These are phyloP conservation scores for Hyles lineata DNA, from an alignment of 2,888 invertebrate species.

Conservation along the genomic window DNA sequence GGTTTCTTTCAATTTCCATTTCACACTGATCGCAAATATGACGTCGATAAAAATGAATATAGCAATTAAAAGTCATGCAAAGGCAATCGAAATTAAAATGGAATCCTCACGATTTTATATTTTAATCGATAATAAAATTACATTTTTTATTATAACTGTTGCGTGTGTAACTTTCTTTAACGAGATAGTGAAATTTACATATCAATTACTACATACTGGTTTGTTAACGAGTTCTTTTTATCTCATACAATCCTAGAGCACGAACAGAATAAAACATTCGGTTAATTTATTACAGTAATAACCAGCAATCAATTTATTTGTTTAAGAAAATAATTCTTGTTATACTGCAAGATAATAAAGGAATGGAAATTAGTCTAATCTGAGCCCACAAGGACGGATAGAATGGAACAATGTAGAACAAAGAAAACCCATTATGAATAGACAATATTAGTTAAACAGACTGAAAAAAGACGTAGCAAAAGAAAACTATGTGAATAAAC, in stretches of 20 bases:
- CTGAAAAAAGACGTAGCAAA: no score
- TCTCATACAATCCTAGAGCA: conserved; percentile 2
- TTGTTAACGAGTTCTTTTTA: conserved; percentile 18
- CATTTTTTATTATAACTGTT: conserved; percentile 16
- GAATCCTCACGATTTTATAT: conserved; percentile 1
- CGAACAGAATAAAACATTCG: no score
- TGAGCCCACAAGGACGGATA: no score
- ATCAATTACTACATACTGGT: conserved; percentile 17
- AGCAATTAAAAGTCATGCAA: conserved; percentile 8
- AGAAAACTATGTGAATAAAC: no score
- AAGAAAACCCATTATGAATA: no score
- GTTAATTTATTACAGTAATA: no score
- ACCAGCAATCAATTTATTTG: no score
- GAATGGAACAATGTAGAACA: no score
- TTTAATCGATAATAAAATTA: conserved; percentile 13
- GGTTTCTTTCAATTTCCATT: not conserved
- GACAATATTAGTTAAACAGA: no score
- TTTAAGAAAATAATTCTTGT: no score
- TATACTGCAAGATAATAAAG: no score
- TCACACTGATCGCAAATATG: not conserved
- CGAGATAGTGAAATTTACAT: conserved; percentile 23
- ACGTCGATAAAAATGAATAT: not conserved
- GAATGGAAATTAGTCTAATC: no score
- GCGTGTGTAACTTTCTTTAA: conserved; percentile 26
- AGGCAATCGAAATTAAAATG: conserved; percentile 13